Base-by-base conservation (phyloP, 1,140 invertebrate genomes). In the Triops longicaudatus region DNA sequence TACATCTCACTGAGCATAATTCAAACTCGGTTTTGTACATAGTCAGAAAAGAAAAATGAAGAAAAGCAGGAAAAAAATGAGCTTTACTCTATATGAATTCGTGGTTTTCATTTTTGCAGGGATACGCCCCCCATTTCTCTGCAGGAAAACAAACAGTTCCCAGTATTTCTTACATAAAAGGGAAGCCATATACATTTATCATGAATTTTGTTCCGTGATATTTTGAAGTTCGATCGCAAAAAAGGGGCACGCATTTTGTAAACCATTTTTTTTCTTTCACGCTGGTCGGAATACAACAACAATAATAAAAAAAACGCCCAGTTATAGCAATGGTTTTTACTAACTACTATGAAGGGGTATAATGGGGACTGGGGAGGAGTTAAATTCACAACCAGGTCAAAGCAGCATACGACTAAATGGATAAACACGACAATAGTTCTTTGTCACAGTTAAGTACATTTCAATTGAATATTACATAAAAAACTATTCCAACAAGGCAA, bases 191-290 rank as follows among this genome's bases (percentile, higher is more conserved):
- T n/a, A 63, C 50, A n/a, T 63, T 63, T 63, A 17, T 63, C 14
- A 63, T 63, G 50, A 63, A 22, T 63, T 63, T n/a, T 63, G 50
- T 63, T 63, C 50, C 50, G 22, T 22, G 17, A 63, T 63, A 63
- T 22, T 63, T 63, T 63, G 17, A 63, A 63, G 50, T 63, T 37
- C 14, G 50, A 63, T 63, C 50, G 50, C 50, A 63, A n/a, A 63
- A 63, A 63, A 63, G 50, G 50, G n/a, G 17, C 50, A 63, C n/a
- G 50, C 14, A 63, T 63, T 63, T 63, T 22, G 50, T 63, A 63
- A 63, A 63, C 50, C 50, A 63, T 14, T 63, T 63, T 63, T 44
- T 63, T 63, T 63, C 50, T 63, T 63, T 63, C 50, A 63, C 50
- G 50, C 50, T 63, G 50, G 50, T 63, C 50, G 50, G 50, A 63